Conservation (phyloP, 2,797 vertebrate genomes). For the Parambassis ranga region DNA sequence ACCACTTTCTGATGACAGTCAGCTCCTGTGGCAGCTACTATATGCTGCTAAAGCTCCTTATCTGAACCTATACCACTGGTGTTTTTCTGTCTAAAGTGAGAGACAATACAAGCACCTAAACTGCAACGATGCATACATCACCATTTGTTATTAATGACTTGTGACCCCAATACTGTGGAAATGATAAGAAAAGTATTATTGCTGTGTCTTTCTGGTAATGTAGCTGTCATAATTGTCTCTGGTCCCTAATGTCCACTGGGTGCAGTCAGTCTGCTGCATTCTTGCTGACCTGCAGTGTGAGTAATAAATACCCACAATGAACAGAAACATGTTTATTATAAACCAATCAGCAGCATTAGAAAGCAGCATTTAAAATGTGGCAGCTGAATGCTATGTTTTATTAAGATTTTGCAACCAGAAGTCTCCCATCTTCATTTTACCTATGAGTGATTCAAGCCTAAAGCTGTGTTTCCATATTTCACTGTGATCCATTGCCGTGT, state of each 20-base stretch:
- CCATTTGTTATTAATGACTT: neutral
- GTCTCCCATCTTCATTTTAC: no score
- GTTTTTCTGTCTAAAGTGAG: neutral
- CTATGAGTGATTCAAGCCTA: constrained; percentile 5
- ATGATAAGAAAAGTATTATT: constrained; percentile 12
- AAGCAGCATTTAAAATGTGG: no score
- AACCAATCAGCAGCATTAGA: no score
- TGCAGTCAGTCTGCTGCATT: neutral
- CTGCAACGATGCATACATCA: neutral
- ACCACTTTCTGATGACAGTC: neutral
- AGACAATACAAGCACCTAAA: neutral
- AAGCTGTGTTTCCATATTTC: constrained; percentile 49
- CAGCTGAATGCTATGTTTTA: neutral
- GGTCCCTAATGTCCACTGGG: neutral
- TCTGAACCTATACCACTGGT: constrained; percentile 7
- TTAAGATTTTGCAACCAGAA: no score
- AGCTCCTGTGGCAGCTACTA: constrained; percentile 9
- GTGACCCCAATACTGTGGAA: constrained; percentile 70
- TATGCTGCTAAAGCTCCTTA: neutral
- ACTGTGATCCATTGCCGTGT: constrained; percentile 64
- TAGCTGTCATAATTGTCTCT: neutral
- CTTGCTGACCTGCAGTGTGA: neutral
- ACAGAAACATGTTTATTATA: neutral
- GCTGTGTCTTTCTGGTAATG: neutral
- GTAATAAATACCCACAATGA: no score